Base-by-base conservation (phyloP, 2,888 invertebrate genomes). In the Caenorhabditis auriculariae region DNA sequence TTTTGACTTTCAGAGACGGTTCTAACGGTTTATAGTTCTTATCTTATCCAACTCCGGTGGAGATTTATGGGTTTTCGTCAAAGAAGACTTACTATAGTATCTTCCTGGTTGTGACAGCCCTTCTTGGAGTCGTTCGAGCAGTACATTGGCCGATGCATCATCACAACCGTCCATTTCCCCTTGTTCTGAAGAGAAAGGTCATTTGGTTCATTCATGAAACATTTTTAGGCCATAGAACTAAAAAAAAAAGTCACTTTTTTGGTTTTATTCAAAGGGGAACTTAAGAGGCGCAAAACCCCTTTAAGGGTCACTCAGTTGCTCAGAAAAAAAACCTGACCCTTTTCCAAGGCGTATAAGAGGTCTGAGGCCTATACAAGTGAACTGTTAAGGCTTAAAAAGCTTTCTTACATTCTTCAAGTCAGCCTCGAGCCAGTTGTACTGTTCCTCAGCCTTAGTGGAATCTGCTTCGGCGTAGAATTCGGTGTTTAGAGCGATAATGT, bases 81-180 rank as follows among this genome's bases (percentile, higher is more conserved):
- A n/a, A n/a, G n/a, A n/a, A n/a, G n/a, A n/a, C 19, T n/a, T 44
- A 57, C 57, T 45, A 57, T 24, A 7, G 41, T n/a, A 39, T 69
- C 62, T 17, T 49, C 27, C 17, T 28, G n/a, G n/a, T 39, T 46
- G 35, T 58, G 26, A 37, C 68, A 69, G 37, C 68, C 68, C 2
- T 28, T 17, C 2, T 17, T 12, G 0, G 38, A 24, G 1, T 91
- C 89, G 82, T 82, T 82, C 74, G 90, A 90, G 83, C 91, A 92
- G 82, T 92, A 92, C 91, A 91, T 91, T 0, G 91, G 91, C 12
- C 91, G 86, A 83, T 92, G 92, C 0, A 90, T 91, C 81, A 86
- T 89, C n/a, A 89, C 86, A n/a, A 91, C 86, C 54, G 91, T 88
- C 91, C 91, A 92, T 0, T 91, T 91, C 19, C 88, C 50, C 21